A percentile compares a stretch with the other conserved stretches of the same genome.
These are phyloP conservation scores for Coleophora flavipennella DNA, from an alignment of 2,888 invertebrate genomes.

Conservation along the genomic window DNA sequence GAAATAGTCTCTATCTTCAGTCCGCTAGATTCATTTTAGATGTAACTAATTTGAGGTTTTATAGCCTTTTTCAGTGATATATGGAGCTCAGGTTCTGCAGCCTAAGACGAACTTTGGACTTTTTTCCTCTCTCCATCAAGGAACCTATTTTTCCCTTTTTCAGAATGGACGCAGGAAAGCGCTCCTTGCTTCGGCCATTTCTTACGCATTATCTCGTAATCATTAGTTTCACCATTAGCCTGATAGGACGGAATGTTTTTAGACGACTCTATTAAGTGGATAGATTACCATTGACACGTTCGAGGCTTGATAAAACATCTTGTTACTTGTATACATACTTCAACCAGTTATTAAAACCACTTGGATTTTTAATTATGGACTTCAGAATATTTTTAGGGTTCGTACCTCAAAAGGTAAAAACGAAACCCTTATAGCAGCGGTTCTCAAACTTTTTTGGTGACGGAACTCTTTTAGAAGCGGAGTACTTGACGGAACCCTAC, in stretches of 20 bases:
- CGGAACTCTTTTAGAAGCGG: no score
- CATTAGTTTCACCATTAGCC: constrained; percentile 60
- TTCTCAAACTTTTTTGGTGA: no score
- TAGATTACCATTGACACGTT: constrained; percentile 19
- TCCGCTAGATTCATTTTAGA: constrained; percentile 17
- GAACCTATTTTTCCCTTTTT: constrained; percentile 64
- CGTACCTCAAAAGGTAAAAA: no score
- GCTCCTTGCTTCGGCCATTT: constrained; percentile 58
- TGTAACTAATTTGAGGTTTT: constrained; percentile 14
- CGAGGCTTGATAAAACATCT: constrained; percentile 4
- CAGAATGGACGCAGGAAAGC: constrained; percentile 58
- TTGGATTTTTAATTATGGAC: no score
- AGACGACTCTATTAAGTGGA: constrained; percentile 48
- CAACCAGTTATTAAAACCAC: no score
- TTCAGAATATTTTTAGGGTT: no score
- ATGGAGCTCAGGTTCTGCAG: constrained; percentile 56
- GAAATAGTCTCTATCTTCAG: constrained; percentile 23
- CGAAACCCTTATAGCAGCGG: no score
- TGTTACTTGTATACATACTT: no score
- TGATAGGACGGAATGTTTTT: constrained; percentile 48
- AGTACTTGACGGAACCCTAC: no score
- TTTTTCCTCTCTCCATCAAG: constrained; percentile 64
- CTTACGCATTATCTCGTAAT: constrained; percentile 68
- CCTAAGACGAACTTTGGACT: constrained; percentile 68
- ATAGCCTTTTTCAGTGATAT: constrained; percentile 23